Percentiles rank a stretch among this genome's conserved stretches.
Conservation (phyloP, 2,888 invertebrate species). For the Malacosoma neustria region DNA sequence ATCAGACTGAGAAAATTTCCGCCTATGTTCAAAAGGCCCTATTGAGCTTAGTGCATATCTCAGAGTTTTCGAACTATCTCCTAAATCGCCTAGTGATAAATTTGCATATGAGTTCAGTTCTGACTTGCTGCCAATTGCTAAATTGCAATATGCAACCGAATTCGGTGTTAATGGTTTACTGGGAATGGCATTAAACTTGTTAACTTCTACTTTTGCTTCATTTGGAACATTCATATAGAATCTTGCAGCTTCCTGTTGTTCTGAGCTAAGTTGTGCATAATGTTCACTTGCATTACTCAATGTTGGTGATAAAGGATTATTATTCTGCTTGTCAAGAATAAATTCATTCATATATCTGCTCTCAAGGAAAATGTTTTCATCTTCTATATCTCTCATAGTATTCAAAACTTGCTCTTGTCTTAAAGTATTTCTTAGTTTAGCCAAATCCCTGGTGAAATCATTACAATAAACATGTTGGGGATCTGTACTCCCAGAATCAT, state of each 20-base stretch:
- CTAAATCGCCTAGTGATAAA: conserved; percentile 47
- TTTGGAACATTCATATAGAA: conserved; percentile 61
- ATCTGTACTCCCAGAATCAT: conserved; percentile 42
- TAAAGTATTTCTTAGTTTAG: conserved; percentile 49
- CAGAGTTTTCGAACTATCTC: conserved; percentile 37
- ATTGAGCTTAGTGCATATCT: conserved; percentile 32
- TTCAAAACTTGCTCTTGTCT: conserved; percentile 46
- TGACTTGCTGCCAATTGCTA: conserved; percentile 35
- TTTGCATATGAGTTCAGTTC: conserved; percentile 60
- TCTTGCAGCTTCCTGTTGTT: conserved; percentile 46
- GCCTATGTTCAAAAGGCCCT: conserved; percentile 31
- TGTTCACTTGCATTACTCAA: conserved; percentile 62
- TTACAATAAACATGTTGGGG: conserved; percentile 53
- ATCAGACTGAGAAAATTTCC: conserved; percentile 61
- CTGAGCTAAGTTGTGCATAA: conserved; percentile 58
- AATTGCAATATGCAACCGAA: conserved; percentile 55
- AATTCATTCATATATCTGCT: conserved; percentile 44
- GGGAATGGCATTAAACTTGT: conserved; percentile 37
- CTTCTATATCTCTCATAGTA: conserved; percentile 55
- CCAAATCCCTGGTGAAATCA: conserved; percentile 60
- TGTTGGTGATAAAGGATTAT: conserved; percentile 51
- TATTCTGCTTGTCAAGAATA: conserved; percentile 19
- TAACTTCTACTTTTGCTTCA: conserved; percentile 31
- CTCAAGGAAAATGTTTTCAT: conserved; percentile 50
- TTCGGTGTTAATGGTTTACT: conserved; percentile 53